phyloP scores from a whole-genome alignment of 1,140 invertebrate species.

The Trachymyrmex cornetzi region DNA sequence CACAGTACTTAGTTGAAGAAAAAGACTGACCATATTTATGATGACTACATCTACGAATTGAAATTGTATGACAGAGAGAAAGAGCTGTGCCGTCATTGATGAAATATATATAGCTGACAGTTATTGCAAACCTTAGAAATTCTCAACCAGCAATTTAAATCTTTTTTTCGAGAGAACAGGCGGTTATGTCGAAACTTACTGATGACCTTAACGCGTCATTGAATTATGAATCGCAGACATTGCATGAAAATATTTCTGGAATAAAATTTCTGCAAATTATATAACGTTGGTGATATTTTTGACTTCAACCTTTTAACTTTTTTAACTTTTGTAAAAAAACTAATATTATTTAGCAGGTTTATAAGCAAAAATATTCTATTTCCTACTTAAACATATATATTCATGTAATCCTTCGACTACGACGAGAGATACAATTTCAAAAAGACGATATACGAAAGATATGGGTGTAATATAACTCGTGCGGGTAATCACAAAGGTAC shows the following conservation, averaged over 20 bases:
- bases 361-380: neutral
- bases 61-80: neutral
- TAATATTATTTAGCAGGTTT: neutral
- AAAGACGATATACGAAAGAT: neutral
- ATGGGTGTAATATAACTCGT: neutral
- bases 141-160: neutral
- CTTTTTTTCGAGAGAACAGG: neutral
- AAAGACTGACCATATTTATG: neutral
- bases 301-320: neutral
- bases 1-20: neutral
- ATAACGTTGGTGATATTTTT: neutral
- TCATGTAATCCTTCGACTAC: neutral
- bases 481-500: conserved; percentile 10
- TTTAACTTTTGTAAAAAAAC: neutral
- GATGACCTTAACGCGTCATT: neutral
- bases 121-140: neutral
- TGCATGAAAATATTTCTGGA: neutral
- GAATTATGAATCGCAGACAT: neutral
- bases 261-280: conserved; percentile 1
- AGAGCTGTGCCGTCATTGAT: neutral
- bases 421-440: neutral
- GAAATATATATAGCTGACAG: neutral
- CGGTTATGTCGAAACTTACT: neutral
- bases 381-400: neutral
- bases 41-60: neutral